Conservation (phyloP, 2,888 invertebrate species). For the Philaethria dido region DNA sequence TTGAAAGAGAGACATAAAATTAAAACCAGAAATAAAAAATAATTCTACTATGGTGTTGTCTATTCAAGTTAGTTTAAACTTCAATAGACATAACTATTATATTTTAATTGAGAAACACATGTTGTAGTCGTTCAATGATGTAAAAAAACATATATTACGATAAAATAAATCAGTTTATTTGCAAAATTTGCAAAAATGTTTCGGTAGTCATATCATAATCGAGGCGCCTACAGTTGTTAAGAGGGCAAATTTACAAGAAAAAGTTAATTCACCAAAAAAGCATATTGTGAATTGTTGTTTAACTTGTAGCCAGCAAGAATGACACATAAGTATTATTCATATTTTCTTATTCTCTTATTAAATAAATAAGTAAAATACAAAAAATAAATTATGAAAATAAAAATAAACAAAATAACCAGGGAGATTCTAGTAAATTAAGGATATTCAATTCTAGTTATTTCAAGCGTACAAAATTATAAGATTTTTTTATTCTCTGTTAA, state of each 20-base stretch:
- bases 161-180: neutral
- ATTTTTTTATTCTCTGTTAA: constrained; percentile 53
- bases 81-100: neutral
- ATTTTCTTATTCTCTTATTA: neutral
- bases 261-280: constrained; percentile 11
- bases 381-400: neutral
- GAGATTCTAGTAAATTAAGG: neutral
- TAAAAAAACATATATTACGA: neutral
- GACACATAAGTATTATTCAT: neutral
- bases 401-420: neutral
- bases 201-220: neutral
- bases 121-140: neutral
- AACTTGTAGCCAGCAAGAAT: neutral
- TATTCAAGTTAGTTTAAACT: too few species aligned
- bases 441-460: neutral
- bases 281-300: neutral
- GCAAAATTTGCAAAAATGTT: neutral
- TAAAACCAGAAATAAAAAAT: too few species aligned
- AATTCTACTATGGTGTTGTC: too few species aligned
- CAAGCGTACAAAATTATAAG: too few species aligned
- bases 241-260: constrained; percentile 20
- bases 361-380: neutral
- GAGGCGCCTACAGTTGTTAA: constrained; percentile 11
- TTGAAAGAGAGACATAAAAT: neutral
- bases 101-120: neutral